phyloP scores from a whole-genome alignment of 2,888 invertebrate species.

The Acanthacorydalis orientalis region DNA sequence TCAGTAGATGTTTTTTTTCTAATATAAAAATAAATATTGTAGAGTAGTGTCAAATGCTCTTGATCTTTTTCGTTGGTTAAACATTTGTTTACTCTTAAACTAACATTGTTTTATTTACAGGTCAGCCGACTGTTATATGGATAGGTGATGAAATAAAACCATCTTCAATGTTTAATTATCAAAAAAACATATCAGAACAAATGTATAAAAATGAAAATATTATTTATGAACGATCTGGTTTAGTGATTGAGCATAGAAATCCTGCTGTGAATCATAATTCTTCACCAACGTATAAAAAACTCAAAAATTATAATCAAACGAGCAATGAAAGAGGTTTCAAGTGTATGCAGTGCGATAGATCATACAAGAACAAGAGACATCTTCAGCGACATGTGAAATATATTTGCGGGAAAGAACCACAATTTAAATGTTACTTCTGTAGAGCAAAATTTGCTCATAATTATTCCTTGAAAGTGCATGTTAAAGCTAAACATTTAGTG shows the following conservation, averaged over 20 bases:
- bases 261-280: neutral
- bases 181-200: neutral
- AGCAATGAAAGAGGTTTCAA: constrained; percentile 25
- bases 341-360: constrained; percentile 37
- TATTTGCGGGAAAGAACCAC: constrained; percentile 44
- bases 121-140: neutral
- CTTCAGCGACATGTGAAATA: constrained; percentile 37
- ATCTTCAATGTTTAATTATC: neutral
- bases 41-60: too few relatives aligned
- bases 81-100: too few relatives aligned
- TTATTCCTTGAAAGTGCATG: constrained; percentile 55
- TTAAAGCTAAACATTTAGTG: constrained; percentile 37
- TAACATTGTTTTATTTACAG: constrained; percentile 1
- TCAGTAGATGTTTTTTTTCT: too few relatives aligned
- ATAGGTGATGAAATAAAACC: constrained; percentile 1
- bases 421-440: constrained; percentile 60
- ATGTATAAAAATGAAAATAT: constrained; percentile 1
- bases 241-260: constrained; percentile 3
- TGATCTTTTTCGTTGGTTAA: too few relatives aligned
- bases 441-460: constrained; percentile 56
- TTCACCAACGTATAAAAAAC: neutral
- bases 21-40: too few relatives aligned
- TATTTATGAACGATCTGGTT: constrained; percentile 3
- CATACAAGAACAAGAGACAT: constrained; percentile 41
- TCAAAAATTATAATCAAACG: neutral